phyloP scores from a whole-genome alignment of 2,888 invertebrate species.

The Apotomis turbidana region DNA sequence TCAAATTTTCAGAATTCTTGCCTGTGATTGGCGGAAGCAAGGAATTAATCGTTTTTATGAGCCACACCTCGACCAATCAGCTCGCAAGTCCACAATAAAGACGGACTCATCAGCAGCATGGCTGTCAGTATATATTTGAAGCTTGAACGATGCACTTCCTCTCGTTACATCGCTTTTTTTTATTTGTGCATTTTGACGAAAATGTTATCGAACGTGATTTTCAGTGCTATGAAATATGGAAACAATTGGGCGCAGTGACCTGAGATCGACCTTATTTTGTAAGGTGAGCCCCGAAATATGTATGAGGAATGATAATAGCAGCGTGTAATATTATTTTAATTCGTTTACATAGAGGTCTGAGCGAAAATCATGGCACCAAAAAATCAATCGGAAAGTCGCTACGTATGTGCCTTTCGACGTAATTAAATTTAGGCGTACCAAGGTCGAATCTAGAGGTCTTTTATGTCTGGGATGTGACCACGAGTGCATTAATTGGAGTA shows the following conservation, averaged over 20 bases:
- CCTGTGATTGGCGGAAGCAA: slow-evolving; percentile 64
- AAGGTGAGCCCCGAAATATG: slow-evolving; percentile 62
- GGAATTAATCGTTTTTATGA: slow-evolving; percentile 63
- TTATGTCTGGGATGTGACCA: slow-evolving; percentile 45
- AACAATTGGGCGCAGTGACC: slow-evolving; percentile 81
- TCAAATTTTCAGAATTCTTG: slow-evolving; percentile 65
- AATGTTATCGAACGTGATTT: slow-evolving; percentile 83
- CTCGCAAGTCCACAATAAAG: slow-evolving; percentile 89
- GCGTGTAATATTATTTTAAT: slow-evolving; percentile 38
- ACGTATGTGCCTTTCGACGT: slow-evolving; percentile 68
- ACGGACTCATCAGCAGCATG: slow-evolving; percentile 94
- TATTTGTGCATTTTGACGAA: slow-evolving; percentile 81
- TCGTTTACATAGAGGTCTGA: slow-evolving; percentile 43
- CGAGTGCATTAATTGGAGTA: slow-evolving; percentile 59
- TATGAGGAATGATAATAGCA: slow-evolving; percentile 18
- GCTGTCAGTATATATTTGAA: slow-evolving; percentile 99
- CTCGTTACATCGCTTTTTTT: slow-evolving; percentile 87
- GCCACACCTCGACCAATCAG: slow-evolving; percentile 84
- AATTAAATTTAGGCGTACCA: slow-evolving; percentile 64
- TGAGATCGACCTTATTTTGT: slow-evolving; percentile 66
- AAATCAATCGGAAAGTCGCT: slow-evolving; percentile 64
- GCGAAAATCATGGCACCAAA: slow-evolving; percentile 60
- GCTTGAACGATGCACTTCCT: slow-evolving; percentile 93
- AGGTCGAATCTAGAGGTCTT: slow-evolving; percentile 65
- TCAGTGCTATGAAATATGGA: slow-evolving; percentile 80